Percentiles rank a stretch among this genome's conserved stretches.
These are phyloP conservation scores for Hyperoplus lanceolatus DNA, from an alignment of 2,797 vertebrate genomes.

Conservation along the genomic window DNA sequence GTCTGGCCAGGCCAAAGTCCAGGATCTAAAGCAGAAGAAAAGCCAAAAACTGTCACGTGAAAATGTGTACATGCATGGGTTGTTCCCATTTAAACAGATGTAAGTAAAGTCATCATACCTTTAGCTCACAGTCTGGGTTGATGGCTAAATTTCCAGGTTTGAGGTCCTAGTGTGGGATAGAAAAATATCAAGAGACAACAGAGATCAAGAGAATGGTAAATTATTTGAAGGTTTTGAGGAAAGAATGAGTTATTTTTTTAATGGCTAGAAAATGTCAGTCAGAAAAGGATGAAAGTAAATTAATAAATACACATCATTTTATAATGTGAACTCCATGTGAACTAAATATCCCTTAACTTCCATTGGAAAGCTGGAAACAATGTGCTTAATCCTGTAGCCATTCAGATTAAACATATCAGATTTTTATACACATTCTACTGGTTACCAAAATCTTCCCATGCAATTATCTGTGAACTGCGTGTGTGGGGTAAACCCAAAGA, in stretches of 20 bases:
- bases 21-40: slow-evolving; percentile 88
- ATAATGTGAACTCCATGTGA: background rate
- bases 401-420: background rate
- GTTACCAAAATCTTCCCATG: background rate
- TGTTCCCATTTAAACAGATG: accelerated
- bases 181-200: background rate
- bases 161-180: slow-evolving; percentile 87
- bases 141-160: slow-evolving; percentile 98
- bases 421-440: background rate
- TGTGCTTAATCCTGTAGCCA: background rate
- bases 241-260: background rate
- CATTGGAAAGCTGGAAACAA: background rate
- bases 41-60: background rate
- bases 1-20: slow-evolving; percentile 97
- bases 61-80: accelerated
- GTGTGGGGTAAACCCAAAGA: background rate
- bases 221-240: background rate
- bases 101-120: slow-evolving; percentile 82
- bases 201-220: background rate
- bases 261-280: background rate
- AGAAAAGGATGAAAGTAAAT: background rate
- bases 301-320: background rate
- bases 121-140: slow-evolving; percentile 97
- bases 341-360: background rate
- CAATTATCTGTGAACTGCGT: background rate